These are phyloP conservation scores for Catostylus mosaicus DNA, from an alignment of 30 jellyfish, hydroid and myxozoan genomes.

Conservation along the genomic window DNA sequence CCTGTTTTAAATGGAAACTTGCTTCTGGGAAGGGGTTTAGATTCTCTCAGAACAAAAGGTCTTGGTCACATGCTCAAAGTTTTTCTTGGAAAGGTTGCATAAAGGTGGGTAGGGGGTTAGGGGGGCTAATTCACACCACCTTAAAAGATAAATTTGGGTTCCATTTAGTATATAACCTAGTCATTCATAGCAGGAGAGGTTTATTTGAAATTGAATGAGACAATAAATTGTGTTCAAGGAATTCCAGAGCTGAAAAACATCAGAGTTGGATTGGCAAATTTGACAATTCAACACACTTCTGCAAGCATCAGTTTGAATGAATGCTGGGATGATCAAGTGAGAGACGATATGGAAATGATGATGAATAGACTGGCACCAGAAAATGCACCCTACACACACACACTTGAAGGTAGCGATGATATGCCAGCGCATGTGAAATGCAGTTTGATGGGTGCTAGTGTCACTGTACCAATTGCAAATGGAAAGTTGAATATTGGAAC, in stretches of 20 bases:
- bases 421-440: slow-evolving; percentile 99
- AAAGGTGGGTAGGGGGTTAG: too few relatives aligned
- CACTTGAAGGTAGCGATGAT: slow-evolving; percentile 96
- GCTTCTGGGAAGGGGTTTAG: too few relatives aligned
- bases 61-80: too few relatives aligned
- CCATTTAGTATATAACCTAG: too few relatives aligned
- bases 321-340: slow-evolving; percentile 88
- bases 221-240: too few relatives aligned
- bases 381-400: slow-evolving; percentile 82
- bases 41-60: too few relatives aligned
- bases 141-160: too few relatives aligned
- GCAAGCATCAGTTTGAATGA: slow-evolving; percentile 94
- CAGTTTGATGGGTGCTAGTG: slow-evolving; percentile 89
- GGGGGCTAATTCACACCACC: too few relatives aligned
- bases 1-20: too few relatives aligned
- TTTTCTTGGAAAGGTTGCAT: too few relatives aligned
- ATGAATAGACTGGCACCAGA: slow-evolving; percentile 88
- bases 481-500: slow-evolving; percentile 93
- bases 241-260: slow-evolving; percentile 80
- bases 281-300: slow-evolving; percentile 89
- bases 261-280: slow-evolving; percentile 80
- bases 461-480: slow-evolving; percentile 81
- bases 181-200: too few relatives aligned
- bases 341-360: slow-evolving; percentile 95
- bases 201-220: too few relatives aligned